Conservation (phyloP, 2,797 vertebrate genomes). For the Sebastiscus tertius region DNA sequence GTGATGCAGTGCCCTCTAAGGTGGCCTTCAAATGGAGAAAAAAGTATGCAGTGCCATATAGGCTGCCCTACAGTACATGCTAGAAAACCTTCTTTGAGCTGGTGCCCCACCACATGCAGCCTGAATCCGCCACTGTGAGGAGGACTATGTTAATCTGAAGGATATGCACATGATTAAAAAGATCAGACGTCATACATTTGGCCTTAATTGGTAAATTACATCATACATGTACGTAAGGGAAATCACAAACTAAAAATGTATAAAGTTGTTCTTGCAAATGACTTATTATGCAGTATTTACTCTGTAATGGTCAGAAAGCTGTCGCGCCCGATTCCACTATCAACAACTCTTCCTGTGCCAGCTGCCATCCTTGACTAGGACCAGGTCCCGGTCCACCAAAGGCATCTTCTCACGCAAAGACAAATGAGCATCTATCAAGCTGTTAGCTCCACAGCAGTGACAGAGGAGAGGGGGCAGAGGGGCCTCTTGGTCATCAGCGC, state of each 20-base stretch:
- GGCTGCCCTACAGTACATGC: neutral
- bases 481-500: constrained; percentile 54
- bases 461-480: neutral
- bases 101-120: neutral
- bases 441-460: constrained; percentile 54
- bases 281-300: neutral
- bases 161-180: neutral
- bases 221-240: neutral
- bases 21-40: neutral
- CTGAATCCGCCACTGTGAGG: neutral
- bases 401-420: constrained; percentile 79
- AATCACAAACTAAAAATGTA: neutral
- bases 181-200: neutral
- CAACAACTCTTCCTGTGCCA: constrained; percentile 68
- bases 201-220: neutral
- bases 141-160: neutral
- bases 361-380: constrained; percentile 52
- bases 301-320: constrained; percentile 45
- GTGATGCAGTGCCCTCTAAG: neutral
- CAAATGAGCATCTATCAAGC: constrained; percentile 77
- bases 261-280: neutral
- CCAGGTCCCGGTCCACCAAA: constrained; percentile 59
- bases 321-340: constrained; percentile 44
- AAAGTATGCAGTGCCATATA: neutral
- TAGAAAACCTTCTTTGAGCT: neutral